Percentiles rank a stretch among this genome's conserved stretches.
These are phyloP conservation scores for Cartodere bifasciata DNA, from an alignment of 2,888 invertebrate species.

Conservation along the genomic window DNA sequence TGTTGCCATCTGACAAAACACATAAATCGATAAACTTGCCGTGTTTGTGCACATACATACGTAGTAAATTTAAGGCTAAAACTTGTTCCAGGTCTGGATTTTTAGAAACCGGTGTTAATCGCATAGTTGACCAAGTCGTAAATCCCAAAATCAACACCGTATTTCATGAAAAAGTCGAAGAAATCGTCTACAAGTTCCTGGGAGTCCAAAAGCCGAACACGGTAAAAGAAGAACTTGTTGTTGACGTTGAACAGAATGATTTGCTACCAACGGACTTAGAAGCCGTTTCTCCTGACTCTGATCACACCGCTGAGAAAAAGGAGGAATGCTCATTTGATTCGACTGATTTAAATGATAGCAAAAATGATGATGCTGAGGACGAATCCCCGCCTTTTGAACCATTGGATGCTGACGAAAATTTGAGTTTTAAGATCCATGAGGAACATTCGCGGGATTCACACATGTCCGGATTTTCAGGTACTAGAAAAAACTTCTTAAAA, in stretches of 20 bases:
- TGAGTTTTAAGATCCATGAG: constrained; percentile 32
- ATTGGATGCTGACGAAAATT: constrained; percentile 33
- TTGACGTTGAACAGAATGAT: constrained; percentile 22
- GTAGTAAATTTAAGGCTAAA: too few species aligned
- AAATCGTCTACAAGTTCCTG: constrained; percentile 75
- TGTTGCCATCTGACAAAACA: too few species aligned
- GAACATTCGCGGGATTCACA: constrained; percentile 46
- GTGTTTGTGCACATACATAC: too few species aligned
- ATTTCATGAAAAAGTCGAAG: constrained; percentile 83
- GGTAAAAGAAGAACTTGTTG: constrained; percentile 16
- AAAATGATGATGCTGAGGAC: constrained; percentile 47
- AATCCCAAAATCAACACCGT: constrained; percentile 82
- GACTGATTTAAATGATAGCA: constrained; percentile 35
- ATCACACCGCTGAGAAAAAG: constrained; percentile 36
- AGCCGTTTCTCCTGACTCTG: constrained; percentile 68
- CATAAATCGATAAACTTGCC: too few species aligned
- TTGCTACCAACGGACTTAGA: constrained; percentile 65
- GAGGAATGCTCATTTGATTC: constrained; percentile 24
- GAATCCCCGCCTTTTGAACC: constrained; percentile 56
- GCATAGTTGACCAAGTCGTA: constrained; percentile 92
- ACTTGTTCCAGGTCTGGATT: constrained; percentile 58
- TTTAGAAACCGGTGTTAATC: constrained; percentile 81
- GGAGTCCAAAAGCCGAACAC: constrained; percentile 59
- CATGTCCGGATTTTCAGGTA: constrained; percentile 42
- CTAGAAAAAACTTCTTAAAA: neutral